phyloP scores from a whole-genome alignment of 2,888 invertebrate species.

The Epicampocera succincta region DNA sequence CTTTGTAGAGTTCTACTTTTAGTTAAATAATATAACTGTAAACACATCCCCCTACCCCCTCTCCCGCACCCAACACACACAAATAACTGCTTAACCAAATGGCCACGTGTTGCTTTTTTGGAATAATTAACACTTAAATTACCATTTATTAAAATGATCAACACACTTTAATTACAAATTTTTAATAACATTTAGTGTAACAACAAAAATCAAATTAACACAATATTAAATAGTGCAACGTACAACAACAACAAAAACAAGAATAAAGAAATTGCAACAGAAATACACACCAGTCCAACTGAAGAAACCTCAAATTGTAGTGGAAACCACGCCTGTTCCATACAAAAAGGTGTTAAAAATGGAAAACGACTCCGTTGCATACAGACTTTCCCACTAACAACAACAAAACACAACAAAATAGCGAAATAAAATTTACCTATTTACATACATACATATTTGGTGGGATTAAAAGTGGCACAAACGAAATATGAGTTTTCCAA shows the following conservation, averaged over 20 bases:
- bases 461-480: slow-evolving; percentile 8
- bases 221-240: slow-evolving; percentile 28
- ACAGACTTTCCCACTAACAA: too few relatives aligned
- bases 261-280: background rate
- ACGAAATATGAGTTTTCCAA: slow-evolving; percentile 12
- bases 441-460: background rate
- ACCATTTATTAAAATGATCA: slow-evolving; percentile 15
- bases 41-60: too few relatives aligned
- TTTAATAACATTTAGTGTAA: slow-evolving; percentile 23
- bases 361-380: too few relatives aligned
- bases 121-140: background rate
- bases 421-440: too few relatives aligned
- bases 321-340: slow-evolving; percentile 50
- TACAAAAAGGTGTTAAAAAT: slow-evolving; percentile 32
- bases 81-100: too few relatives aligned
- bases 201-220: slow-evolving; percentile 28
- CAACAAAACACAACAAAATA: background rate
- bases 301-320: slow-evolving; percentile 22
- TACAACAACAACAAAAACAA: too few relatives aligned
- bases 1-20: too few relatives aligned
- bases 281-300: background rate
- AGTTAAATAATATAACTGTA: too few relatives aligned
- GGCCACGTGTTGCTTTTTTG: too few relatives aligned
- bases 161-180: slow-evolving; percentile 47
- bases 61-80: too few relatives aligned